Evolutionary conservation across 2,113 vertebrate species (phyloP), one percentile per base, ranked within the genome.

Genomic region (Trematocara unimaculatum): DNA sequence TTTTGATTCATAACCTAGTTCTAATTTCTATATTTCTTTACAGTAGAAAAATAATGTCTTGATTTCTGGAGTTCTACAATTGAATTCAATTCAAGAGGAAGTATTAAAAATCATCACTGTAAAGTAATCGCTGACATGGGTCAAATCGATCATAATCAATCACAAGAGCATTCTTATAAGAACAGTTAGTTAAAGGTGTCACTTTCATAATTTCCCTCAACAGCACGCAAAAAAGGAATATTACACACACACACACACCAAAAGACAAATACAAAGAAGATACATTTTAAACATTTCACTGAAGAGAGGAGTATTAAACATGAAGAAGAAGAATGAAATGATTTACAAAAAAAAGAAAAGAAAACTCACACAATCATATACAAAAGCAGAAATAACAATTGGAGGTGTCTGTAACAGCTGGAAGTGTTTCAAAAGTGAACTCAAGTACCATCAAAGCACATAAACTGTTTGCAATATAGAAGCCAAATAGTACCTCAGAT

Each of bases 41-140:
- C 86, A 85, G 92, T 96, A 96, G 51, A 96, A 96, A 96, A 95
- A 95, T 95, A 96, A 92, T 89, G 67, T 93, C 83, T 94, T 85
- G 64, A 93, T 94, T 89, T 86, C 7, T 89, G 72, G 72, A 92
- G 55, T 53, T 79, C 85, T 88, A 90, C 79, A 91, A 9, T 84
- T 94, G 70, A 87, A 88, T 84, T 87, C 77, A 82, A 78, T 82
- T 90, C 17, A 84, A 82, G 53, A 88, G 79, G 33, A 90, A 74
- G 67, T 90, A 92, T 88, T 91, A 51, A 86, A 85, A 93, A 91
- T 86, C 31, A 91, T 88, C 62, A 90, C 82, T 84, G 81, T 84
- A 87, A 90, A 89, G 91, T 88, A 72, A 87, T 84, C 55, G 42
- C 38, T 55, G 58, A 53, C 56, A 83, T 38, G 58, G 84, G 84